Evolutionary conservation across 2,888 invertebrate species (phyloP).

Genomic region (Phymatocera aterrima): DNA sequence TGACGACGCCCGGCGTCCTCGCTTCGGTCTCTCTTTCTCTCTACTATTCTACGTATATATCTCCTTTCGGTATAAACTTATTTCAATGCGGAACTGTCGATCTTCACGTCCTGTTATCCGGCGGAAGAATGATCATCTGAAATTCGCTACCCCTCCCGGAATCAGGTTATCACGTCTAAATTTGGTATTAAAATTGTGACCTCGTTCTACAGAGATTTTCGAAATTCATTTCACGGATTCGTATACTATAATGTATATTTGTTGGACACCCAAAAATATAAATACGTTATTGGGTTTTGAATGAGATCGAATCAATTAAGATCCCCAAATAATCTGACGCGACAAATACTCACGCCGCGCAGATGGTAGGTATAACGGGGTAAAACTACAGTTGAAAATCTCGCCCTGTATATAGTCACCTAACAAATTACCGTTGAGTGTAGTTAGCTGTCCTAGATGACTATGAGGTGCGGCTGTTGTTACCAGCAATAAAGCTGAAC

Average conservation of each 20-base stretch:
- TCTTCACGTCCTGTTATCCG: neutral
- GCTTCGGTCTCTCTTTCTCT: slow-evolving; percentile 7
- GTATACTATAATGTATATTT: too few species aligned
- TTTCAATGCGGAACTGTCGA: neutral
- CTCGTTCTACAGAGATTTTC: slow-evolving; percentile 10
- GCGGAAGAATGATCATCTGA: neutral
- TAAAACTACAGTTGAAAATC: slow-evolving; percentile 31
- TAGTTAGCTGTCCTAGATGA: slow-evolving; percentile 40
- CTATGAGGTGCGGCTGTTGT: slow-evolving; percentile 44
- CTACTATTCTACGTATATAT: neutral
- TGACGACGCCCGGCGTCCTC: slow-evolving; percentile 46
- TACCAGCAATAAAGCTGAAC: slow-evolving; percentile 42
- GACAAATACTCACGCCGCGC: neutral
- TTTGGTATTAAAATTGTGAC: slow-evolving; percentile 11
- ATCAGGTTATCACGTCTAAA: slow-evolving; percentile 5
- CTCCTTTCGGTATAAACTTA: neutral
- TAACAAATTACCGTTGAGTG: slow-evolving; percentile 41
- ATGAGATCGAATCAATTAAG: neutral
- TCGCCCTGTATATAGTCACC: slow-evolving; percentile 22
- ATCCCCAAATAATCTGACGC: neutral
- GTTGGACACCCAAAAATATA: too few species aligned
- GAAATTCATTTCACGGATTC: neutral
- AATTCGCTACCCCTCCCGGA: neutral
- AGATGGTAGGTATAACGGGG: neutral
- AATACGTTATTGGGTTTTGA: too few species aligned